Conservation (phyloP, 2,888 invertebrate species). For the Xestia xanthographa region DNA sequence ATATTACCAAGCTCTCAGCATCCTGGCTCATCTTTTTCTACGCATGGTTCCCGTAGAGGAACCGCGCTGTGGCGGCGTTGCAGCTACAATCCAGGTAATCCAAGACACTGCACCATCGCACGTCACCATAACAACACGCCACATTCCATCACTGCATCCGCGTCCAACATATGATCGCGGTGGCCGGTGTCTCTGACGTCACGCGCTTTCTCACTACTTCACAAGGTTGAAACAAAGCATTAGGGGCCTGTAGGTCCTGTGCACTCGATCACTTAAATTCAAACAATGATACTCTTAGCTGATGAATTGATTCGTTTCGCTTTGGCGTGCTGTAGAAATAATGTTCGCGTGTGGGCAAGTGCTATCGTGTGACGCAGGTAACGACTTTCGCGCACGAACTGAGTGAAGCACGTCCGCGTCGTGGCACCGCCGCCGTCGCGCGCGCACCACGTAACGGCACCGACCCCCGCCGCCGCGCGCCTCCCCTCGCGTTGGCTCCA, state of each 20-base stretch:
- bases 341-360: constrained; percentile 86
- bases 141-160: constrained; percentile 91
- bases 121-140: constrained; percentile 88
- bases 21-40: constrained; percentile 93
- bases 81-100: constrained; percentile 82
- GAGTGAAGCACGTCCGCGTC: constrained; percentile 90
- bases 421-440: constrained; percentile 82
- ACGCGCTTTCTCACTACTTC: constrained; percentile 87
- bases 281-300: constrained; percentile 73
- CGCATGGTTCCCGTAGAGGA: constrained; percentile 90
- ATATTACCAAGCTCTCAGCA: constrained; percentile 93
- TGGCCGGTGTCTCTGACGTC: constrained; percentile 88
- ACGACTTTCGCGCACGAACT: constrained; percentile 90
- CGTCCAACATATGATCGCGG: constrained; percentile 89
- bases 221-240: constrained; percentile 81
- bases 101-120: constrained; percentile 84
- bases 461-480: constrained; percentile 74
- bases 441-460: constrained; percentile 87
- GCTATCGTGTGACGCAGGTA: constrained; percentile 87
- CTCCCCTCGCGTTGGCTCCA: constrained; percentile 62
- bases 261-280: constrained; percentile 70
- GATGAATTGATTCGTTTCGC: constrained; percentile 79
- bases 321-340: constrained; percentile 74
- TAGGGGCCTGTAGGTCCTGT: constrained; percentile 67
- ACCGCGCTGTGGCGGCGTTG: constrained; percentile 84